A percentile compares a stretch with the other conserved stretches of the same genome.
phyloP scores from a whole-genome alignment of 1,140 invertebrate species.

The Nasonia longicornis region DNA sequence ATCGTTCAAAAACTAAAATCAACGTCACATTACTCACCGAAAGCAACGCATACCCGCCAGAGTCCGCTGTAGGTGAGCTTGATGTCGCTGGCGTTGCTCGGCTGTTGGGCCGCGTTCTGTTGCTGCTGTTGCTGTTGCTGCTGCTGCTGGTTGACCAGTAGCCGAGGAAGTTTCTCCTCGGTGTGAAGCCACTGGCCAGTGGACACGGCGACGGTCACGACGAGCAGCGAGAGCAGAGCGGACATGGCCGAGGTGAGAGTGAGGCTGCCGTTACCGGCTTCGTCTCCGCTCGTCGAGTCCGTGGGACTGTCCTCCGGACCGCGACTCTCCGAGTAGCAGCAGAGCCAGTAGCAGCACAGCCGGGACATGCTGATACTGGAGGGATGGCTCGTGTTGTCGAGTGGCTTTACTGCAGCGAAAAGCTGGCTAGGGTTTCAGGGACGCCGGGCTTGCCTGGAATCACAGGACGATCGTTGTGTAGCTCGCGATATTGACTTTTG shows the following conservation, averaged over 20 bases:
- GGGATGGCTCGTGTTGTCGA: no score
- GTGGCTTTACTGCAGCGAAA: no score
- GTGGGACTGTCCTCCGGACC: not conserved
- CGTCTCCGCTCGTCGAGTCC: not conserved
- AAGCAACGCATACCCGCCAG: constrained; percentile 64
- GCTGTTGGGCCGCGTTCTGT: not conserved
- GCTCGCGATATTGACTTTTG: no score
- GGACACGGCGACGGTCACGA: constrained; percentile 70
- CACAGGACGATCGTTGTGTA: no score
- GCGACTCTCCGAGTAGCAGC: constrained; percentile 49
- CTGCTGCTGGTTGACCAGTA: not conserved
- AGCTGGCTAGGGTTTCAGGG: no score
- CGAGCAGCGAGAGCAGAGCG: constrained; percentile 70
- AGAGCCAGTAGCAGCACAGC: constrained; percentile 56
- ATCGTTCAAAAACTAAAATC: no score
- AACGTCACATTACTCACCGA: constrained; percentile 54
- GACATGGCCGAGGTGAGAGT: constrained; percentile 62
- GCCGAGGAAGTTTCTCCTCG: constrained; percentile 70
- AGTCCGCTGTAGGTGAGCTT: constrained; percentile 65
- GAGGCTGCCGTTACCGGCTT: constrained; percentile 51
- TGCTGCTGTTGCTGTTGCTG: constrained; percentile 44
- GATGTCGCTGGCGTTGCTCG: constrained; percentile 50
- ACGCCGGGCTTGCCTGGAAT: no score
- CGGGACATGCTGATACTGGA: constrained; percentile 56
- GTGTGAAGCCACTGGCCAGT: constrained; percentile 74